Percentiles rank a stretch among this genome's conserved stretches.
Evolutionary conservation across 2,113 vertebrate genomes (phyloP).

Genomic region (Eptesicus fuscus): DNA sequence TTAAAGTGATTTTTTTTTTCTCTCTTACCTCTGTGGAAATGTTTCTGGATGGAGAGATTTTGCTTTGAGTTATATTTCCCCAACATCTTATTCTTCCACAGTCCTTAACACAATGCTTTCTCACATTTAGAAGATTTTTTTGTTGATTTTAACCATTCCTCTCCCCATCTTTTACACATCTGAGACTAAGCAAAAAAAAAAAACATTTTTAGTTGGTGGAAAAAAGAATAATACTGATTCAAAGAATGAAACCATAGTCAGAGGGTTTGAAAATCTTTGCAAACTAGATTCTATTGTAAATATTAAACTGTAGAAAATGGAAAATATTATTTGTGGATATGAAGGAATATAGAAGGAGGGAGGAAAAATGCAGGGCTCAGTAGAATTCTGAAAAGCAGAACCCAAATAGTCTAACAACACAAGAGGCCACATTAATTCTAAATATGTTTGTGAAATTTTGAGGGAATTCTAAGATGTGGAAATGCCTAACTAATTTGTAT

Average conservation of each 20-base stretch:
- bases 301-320: neutral
- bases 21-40: neutral
- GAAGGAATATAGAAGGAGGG: neutral
- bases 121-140: neutral
- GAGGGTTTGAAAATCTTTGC: neutral
- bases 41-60: neutral
- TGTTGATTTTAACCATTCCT: neutral
- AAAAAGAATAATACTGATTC: neutral
- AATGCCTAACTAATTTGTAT: neutral
- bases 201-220: neutral
- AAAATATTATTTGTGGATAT: neutral
- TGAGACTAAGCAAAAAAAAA: neutral
- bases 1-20: neutral
- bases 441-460: neutral
- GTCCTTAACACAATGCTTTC: neutral
- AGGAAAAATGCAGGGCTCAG: neutral
- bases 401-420: neutral
- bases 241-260: neutral
- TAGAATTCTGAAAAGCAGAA: neutral
- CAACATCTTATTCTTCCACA: neutral
- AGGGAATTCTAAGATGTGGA: constrained; percentile 7
- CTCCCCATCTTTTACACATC: neutral
- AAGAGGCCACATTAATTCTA: neutral
- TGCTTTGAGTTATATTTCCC: neutral
- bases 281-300: neutral